Conservation (phyloP, 2,113 vertebrate genomes). For the Parotia lawesii region DNA sequence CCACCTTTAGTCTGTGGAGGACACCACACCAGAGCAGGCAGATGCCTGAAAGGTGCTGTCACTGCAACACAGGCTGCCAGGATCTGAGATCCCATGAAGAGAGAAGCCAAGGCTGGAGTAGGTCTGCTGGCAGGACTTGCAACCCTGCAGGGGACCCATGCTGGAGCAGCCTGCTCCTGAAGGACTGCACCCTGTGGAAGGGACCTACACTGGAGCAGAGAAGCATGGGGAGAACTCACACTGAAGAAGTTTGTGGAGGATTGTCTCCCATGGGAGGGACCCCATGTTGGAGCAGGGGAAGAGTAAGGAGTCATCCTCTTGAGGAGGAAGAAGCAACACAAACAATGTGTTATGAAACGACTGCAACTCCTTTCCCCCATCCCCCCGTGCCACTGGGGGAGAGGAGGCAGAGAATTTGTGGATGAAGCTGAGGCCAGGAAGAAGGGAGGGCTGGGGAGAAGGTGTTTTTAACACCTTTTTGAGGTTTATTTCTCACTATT, state of each 20-base stretch:
- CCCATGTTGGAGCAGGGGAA: not conserved
- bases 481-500: not conserved
- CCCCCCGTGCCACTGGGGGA: rapidly evolving
- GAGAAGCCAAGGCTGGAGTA: not conserved
- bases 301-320: not conserved
- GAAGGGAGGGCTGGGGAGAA: not conserved
- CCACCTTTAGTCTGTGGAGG: not conserved
- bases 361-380: too few relatives aligned
- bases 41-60: not conserved
- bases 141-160: too few relatives aligned
- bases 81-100: not conserved
- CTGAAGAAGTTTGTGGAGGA: not conserved
- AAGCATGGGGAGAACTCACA: not conserved
- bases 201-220: not conserved
- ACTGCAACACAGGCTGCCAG: not conserved
- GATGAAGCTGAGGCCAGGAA: not conserved
- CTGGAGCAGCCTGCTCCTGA: not conserved
- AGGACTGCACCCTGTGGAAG: not conserved
- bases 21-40: not conserved
- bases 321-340: not conserved
- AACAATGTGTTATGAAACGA: not conserved
- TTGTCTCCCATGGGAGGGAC: not conserved
- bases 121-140: not conserved
- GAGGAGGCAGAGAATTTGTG: not conserved
- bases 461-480: not conserved